These are phyloP conservation scores for Myrmecobius fasciatus DNA, from an alignment of 2,113 vertebrate genomes.

Conservation along the genomic window DNA sequence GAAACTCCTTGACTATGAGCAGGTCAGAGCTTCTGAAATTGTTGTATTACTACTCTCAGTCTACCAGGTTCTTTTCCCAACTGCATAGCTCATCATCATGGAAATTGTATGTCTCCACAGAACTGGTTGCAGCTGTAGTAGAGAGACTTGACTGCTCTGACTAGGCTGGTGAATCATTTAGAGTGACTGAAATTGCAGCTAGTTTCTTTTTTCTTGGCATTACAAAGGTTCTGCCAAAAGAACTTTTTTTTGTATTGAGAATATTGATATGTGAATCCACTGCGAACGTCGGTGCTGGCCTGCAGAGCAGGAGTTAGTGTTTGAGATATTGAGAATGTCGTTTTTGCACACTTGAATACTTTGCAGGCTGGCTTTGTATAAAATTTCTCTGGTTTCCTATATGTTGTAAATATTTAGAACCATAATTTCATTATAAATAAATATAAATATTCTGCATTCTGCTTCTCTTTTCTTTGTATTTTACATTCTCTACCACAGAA, in stretches of 20 bases:
- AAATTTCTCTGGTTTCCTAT: constrained; percentile 75
- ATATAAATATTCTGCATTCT: constrained; percentile 78
- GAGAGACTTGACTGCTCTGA: constrained; percentile 24
- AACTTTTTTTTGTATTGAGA: constrained; percentile 68
- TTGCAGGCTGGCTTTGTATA: constrained; percentile 74
- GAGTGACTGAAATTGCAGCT: neutral
- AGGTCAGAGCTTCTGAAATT: neutral
- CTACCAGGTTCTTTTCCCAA: neutral
- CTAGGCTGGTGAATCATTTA: constrained; percentile 31
- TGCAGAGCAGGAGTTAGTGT: constrained; percentile 43
- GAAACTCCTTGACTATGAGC: constrained; percentile 47
- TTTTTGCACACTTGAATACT: constrained; percentile 67
- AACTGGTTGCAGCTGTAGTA: neutral
- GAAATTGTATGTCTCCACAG: constrained; percentile 31
- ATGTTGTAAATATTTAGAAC: constrained; percentile 85
- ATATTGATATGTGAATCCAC: constrained; percentile 42
- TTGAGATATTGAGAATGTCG: constrained; percentile 46
- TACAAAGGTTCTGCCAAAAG: constrained; percentile 54
- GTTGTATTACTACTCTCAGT: neutral
- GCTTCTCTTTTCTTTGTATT: neutral
- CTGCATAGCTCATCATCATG: constrained; percentile 44
- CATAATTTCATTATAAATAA: constrained; percentile 86
- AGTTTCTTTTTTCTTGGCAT: constrained; percentile 55
- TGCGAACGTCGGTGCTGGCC: constrained; percentile 27
- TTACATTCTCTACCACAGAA: neutral